phyloP scores from a whole-genome alignment of 2,888 invertebrate genomes.

The Scrobipalpa costella region DNA sequence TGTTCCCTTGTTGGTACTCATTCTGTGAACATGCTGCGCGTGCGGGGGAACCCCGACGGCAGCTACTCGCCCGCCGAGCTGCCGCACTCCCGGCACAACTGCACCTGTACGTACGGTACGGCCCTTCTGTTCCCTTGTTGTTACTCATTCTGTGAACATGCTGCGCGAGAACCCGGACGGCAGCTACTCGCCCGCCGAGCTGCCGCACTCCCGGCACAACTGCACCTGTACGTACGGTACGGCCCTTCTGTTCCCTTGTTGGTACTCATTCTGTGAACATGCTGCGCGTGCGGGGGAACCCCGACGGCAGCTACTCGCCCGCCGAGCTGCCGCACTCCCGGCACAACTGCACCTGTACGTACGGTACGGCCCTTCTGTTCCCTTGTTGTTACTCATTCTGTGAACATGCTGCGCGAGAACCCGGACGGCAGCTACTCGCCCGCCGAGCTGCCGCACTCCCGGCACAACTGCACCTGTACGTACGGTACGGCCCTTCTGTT shows the following conservation, averaged over 20 bases:
- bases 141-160: conserved; percentile 83
- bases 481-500: conserved; percentile 41
- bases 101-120: conserved; percentile 37
- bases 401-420: conserved; percentile 87
- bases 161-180: conserved; percentile 87
- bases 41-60: conserved; percentile 87
- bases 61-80: conserved; percentile 83
- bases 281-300: conserved; percentile 86
- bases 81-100: conserved; percentile 38
- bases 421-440: conserved; percentile 86
- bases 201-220: conserved; percentile 38
- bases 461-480: conserved; percentile 38
- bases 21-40: conserved; percentile 86
- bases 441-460: conserved; percentile 56
- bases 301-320: conserved; percentile 86
- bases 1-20: neutral
- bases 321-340: conserved; percentile 56
- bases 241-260: conserved; percentile 31
- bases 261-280: conserved; percentile 85
- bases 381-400: no score
- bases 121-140: no score
- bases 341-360: conserved; percentile 38
- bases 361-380: conserved; percentile 38
- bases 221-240: conserved; percentile 36
- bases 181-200: conserved; percentile 83